phyloP scores from a whole-genome alignment of 2,797 vertebrate genomes.

The Aplochiton taeniatus region DNA sequence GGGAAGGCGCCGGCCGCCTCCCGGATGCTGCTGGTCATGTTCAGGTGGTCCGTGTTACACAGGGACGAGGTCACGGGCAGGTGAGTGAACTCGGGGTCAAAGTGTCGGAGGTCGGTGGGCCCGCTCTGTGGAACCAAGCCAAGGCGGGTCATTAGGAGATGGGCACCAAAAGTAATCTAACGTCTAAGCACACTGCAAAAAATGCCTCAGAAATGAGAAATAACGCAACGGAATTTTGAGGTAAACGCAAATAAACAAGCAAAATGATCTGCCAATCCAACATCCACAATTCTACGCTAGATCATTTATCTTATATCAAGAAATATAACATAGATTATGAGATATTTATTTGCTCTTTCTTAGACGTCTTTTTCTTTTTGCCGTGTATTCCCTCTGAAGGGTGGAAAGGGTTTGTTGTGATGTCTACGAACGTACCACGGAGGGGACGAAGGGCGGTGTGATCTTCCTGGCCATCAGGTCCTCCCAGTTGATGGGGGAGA shows the following conservation, averaged over 20 bases:
- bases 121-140: constrained; percentile 61
- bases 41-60: constrained; percentile 65
- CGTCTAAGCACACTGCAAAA: not conserved
- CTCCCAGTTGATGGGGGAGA: constrained; percentile 83
- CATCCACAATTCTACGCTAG: no score
- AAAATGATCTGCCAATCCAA: no score
- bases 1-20: constrained; percentile 81
- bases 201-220: no score
- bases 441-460: constrained; percentile 75
- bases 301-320: no score
- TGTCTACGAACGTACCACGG: constrained; percentile 75
- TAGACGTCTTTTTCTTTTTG: no score
- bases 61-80: constrained; percentile 77
- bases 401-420: not conserved
- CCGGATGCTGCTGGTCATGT: constrained; percentile 72
- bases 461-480: constrained; percentile 81
- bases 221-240: no score
- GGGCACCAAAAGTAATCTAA: not conserved
- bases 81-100: constrained; percentile 83
- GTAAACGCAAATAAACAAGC: no score
- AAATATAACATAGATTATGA: no score
- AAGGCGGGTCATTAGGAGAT: not conserved
- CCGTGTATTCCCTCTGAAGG: no score
- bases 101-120: constrained; percentile 79
- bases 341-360: no score